Evolutionary conservation across 64 coral and sea anemone genomes (phyloP), one percentile per base, ranked within the genome.

Genomic region (Orbicella faveolata): DNA sequence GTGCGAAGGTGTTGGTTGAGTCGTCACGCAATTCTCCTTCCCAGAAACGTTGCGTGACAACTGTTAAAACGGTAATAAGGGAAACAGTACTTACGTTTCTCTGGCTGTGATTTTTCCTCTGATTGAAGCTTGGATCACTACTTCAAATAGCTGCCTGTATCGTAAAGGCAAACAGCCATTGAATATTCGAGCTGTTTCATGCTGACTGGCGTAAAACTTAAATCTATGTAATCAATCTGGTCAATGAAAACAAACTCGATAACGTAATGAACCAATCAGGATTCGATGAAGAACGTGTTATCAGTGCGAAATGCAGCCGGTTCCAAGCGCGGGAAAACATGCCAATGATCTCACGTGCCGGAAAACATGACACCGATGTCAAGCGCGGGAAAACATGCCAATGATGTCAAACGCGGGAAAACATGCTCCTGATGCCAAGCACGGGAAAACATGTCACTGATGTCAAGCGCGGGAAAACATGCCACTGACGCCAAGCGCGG

Each of bases 81-180:
- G 25, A 10, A 57, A 25, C 72, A 57, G 12, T 17, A 83, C 97
- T 93, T 95, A 99, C 97, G 94, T 95, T 91, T 99, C 94, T 44
- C 94, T 70, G 7, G 97, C 94, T 70, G 95, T 87, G 16, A 99
- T 90, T 67, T 78, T 83, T 41, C 97, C 97, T 53, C 97, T 69
- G 53, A 99, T 84, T 16, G 91, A 95, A 15, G 97, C 97, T 93
- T 99, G 97, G 23, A 99, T 95, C 10, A 93, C 94, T 14, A 99
- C 89, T 90, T 99, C 97, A 83, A 99, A 99, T 8, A 99, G 57
- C 17, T 99, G 97, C 63, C 97, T 99, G 75, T 37, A 26, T 11
- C 2, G 64, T 55, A 65, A 57, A 67, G 51, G 52, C 85, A 75
- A 94, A 88, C 4, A 12, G 0, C 4, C 9, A 26, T 53, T 26